Evolutionary conservation across 1,140 invertebrate species (phyloP), one percentile per base, ranked within the genome.

Genomic region (Drosophila lacteicornis): DNA sequence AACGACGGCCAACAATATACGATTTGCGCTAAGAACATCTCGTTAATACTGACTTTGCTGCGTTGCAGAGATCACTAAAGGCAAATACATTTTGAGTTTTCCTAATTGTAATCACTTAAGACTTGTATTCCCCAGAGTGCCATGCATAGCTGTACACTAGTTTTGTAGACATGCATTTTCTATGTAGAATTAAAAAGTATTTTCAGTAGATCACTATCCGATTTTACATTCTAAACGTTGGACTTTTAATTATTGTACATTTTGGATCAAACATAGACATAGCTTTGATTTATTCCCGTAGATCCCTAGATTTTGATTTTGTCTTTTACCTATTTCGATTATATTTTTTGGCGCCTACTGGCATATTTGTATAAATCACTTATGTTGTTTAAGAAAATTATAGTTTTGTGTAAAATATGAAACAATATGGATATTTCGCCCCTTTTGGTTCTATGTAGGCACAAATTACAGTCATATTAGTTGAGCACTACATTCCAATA

Each of bases 61-160:
- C 69, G 69, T 63, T 57, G 57, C 46, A 49, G 69, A 73, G 46
- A 75, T 36, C 69, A 63, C 69, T 9, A 55, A 60, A 75, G 71
- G 71, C 71, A 75, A 75, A 75, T 75, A 75, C 25, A 42, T 49
- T 74, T 74, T 75, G 19, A 73, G 67, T 69, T 73, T 69, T 50
- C 3, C 27, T 36, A 49, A 19, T 19, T 36, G 46, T 69, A 43
- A 30, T 25, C 66, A 38, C 51, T 42, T 47, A 22, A 40, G 30
- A 67, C 11, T 68, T 45, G 30, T 19, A 15, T 36, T 69, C 30
- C 19, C 36, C 8, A 53, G 3, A 38, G 17, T 19, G 51, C 33
- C 51, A 38, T 51, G 50, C 17, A 15, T 43, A 42, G 19, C 15
- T 42, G 38, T 51, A 43, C 19, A 8, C 30, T 25, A 30, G 38